Conservation (phyloP, 2,113 vertebrate genomes). For the Coturnix japonica region DNA sequence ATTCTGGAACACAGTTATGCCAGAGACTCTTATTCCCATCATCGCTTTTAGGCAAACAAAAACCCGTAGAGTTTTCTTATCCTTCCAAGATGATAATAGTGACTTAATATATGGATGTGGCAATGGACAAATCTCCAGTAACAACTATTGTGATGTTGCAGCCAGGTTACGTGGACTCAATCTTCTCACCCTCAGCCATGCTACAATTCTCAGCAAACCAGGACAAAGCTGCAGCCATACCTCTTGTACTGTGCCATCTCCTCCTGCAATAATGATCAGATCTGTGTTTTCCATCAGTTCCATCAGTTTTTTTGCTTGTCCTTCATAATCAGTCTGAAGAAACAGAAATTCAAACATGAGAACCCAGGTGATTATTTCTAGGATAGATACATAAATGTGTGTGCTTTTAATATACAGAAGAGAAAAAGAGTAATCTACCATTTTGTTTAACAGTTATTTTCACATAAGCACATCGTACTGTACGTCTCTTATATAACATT, state of each 20-base stretch:
- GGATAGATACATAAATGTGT: too few species aligned
- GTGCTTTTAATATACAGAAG: too few species aligned
- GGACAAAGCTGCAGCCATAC: constrained; percentile 59
- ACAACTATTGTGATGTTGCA: background rate
- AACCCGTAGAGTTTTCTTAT: background rate
- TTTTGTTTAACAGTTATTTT: background rate
- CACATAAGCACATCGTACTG: background rate
- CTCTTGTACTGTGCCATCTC: constrained; percentile 96
- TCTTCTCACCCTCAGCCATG: background rate
- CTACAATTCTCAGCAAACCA: background rate
- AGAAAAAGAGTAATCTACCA: background rate
- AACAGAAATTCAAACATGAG: constrained; percentile 12
- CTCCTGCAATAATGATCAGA: constrained; percentile 94
- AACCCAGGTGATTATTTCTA: background rate
- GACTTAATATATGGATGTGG: background rate
- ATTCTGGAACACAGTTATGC: background rate
- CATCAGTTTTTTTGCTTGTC: constrained; percentile 95
- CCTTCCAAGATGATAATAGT: background rate
- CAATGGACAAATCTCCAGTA: background rate
- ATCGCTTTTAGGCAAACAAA: background rate
- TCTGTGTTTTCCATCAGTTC: constrained; percentile 94
- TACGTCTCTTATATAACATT: background rate
- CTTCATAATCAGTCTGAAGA: constrained; percentile 95
- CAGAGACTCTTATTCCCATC: background rate
- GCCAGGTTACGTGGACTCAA: background rate